Evolutionary conservation across 2,797 vertebrate species (phyloP).

Genomic region (Brachymystax lenok): DNA sequence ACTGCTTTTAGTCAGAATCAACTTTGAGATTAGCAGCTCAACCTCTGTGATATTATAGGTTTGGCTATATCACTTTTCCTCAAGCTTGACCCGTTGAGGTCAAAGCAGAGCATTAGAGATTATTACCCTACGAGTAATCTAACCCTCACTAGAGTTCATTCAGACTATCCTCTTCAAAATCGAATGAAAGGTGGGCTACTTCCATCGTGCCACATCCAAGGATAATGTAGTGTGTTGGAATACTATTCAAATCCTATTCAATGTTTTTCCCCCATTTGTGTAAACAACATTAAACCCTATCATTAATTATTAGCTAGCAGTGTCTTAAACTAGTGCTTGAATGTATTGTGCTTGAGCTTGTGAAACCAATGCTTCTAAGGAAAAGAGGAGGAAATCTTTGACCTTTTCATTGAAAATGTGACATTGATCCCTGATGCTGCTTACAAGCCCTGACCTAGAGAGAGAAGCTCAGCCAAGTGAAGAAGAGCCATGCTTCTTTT

Average conservation of each 20-base stretch:
- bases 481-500: not conserved
- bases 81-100: not conserved
- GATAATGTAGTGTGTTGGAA: not conserved
- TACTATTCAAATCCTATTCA: not conserved
- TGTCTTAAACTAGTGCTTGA: not conserved
- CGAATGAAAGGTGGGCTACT: too few relatives aligned
- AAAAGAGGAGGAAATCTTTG: too few relatives aligned
- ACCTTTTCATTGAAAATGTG: not conserved
- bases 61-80: not conserved
- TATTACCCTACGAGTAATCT: not conserved
- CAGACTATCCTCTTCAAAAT: too few relatives aligned
- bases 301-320: not conserved
- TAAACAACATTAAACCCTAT: not conserved
- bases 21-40: not conserved
- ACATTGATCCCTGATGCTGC: not conserved
- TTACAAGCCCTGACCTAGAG: slow-evolving; percentile 15
- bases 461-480: slow-evolving; percentile 2
- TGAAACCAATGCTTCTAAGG: not conserved
- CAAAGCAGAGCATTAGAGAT: not conserved
- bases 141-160: not conserved
- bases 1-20: not conserved
- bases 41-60: not conserved
- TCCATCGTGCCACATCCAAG: not conserved
- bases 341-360: not conserved
- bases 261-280: too few relatives aligned